Conservation (phyloP, 1,140 invertebrate species). For the Microplitis mediator region DNA sequence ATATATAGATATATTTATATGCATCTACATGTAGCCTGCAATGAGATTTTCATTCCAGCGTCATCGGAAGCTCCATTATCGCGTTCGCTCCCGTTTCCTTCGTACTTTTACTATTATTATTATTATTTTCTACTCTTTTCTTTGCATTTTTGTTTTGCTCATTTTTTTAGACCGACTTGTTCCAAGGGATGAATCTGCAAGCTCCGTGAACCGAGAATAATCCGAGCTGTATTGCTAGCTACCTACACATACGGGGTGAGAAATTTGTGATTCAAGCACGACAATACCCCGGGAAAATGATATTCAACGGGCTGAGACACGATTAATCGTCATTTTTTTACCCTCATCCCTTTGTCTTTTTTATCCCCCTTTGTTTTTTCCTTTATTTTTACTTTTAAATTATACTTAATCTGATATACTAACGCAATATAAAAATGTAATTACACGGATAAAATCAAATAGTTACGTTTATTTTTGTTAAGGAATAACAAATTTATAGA, state of each 20-base stretch:
- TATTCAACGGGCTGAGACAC: constrained; percentile 7
- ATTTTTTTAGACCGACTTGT: constrained; percentile 5
- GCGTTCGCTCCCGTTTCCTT: constrained; percentile 4
- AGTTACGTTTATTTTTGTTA: too few relatives aligned
- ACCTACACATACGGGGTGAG: neutral
- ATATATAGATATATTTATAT: too few relatives aligned
- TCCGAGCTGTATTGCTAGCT: neutral
- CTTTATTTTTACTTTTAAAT: neutral
- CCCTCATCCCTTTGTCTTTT: neutral
- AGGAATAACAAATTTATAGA: too few relatives aligned
- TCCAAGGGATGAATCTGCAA: constrained; percentile 4
- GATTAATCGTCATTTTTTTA: constrained; percentile 11
- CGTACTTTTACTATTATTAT: neutral
- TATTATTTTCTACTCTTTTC: neutral
- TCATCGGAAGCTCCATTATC: constrained; percentile 18
- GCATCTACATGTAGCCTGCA: neutral
- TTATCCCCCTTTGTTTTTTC: neutral
- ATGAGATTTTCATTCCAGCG: neutral
- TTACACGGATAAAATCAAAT: too few relatives aligned
- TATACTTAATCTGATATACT: too few relatives aligned
- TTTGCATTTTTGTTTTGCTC: neutral
- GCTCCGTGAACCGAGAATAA: neutral
- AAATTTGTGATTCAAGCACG: neutral
- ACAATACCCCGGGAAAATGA: constrained; percentile 13
- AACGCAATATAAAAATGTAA: too few relatives aligned